These are phyloP conservation scores for Hystrix brachyura DNA, from an alignment of 2,113 vertebrate genomes.

Conservation along the genomic window DNA sequence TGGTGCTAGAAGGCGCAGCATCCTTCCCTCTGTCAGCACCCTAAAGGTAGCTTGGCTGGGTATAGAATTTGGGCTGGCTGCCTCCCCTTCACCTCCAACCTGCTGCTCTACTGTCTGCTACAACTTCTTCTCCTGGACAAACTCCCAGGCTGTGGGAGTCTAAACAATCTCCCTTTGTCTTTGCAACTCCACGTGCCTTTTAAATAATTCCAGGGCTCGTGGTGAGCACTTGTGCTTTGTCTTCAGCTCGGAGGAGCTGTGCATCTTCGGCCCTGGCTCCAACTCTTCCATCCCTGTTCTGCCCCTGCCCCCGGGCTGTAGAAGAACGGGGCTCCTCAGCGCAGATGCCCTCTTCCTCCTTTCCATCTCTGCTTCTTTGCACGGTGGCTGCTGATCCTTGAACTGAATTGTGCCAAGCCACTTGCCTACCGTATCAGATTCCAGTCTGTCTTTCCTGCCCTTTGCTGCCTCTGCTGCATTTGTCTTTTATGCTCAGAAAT, in stretches of 20 bases:
- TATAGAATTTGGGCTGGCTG: too few relatives aligned
- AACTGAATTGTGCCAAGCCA: background rate
- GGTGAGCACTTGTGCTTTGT: background rate
- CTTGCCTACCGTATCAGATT: background rate
- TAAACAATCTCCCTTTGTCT: background rate
- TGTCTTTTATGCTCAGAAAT: slow-evolving; percentile 34
- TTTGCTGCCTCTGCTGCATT: background rate
- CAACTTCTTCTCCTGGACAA: background rate
- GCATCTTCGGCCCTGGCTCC: too few relatives aligned
- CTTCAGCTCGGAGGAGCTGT: background rate
- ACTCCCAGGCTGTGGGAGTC: background rate
- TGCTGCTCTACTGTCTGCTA: fast-evolving
- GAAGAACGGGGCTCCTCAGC: background rate
- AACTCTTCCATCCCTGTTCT: background rate
- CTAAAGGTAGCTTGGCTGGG: background rate
- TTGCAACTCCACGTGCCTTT: background rate
- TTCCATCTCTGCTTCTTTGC: background rate
- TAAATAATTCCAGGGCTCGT: background rate
- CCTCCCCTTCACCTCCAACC: background rate
- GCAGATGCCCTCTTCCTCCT: background rate
- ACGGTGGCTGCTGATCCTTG: background rate
- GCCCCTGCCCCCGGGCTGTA: background rate
- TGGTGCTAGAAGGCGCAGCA: too few relatives aligned
- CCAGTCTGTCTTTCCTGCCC: background rate
- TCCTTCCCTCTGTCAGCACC: background rate